Percentiles rank a stretch among this genome's conserved stretches.
Conservation (phyloP, 2,113 vertebrate genomes). For the Eleginops maclovinus region DNA sequence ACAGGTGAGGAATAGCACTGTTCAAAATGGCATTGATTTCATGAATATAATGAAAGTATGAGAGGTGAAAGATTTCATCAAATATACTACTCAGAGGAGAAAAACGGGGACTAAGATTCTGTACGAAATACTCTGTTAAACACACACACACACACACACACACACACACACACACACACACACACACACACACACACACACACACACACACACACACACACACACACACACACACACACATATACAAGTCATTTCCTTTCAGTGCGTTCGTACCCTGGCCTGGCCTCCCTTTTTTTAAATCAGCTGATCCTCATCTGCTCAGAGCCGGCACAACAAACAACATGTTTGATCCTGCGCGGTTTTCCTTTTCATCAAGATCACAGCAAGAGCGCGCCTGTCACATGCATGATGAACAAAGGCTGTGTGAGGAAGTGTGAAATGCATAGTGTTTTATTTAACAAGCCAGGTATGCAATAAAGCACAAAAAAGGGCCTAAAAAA, state of each 20-base stretch:
- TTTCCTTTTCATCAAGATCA: not conserved
- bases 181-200: no score
- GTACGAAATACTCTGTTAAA: no score
- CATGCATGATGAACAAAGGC: no score
- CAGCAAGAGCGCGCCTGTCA: not conserved
- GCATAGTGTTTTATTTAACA: not conserved
- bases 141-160: no score
- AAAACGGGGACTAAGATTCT: no score
- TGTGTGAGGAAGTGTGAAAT: not conserved
- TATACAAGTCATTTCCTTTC: not conserved
- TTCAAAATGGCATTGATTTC: not conserved
- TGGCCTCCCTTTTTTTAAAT: not conserved
- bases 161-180: no score
- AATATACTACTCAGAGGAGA: no score
- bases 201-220: no score
- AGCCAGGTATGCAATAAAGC: not conserved
- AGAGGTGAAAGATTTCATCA: no score
- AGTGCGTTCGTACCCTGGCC: not conserved
- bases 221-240: no score
- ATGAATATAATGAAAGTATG: no score
- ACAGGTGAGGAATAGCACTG: not conserved
- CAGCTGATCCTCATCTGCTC: constrained; percentile 18
- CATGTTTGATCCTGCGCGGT: not conserved
- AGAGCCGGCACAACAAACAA: not conserved
- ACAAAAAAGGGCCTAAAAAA: not conserved